Percentiles rank a stretch among this genome's conserved stretches.
Evolutionary conservation across 2,113 vertebrate species (phyloP).

Genomic region (Salminus brasiliensis): DNA sequence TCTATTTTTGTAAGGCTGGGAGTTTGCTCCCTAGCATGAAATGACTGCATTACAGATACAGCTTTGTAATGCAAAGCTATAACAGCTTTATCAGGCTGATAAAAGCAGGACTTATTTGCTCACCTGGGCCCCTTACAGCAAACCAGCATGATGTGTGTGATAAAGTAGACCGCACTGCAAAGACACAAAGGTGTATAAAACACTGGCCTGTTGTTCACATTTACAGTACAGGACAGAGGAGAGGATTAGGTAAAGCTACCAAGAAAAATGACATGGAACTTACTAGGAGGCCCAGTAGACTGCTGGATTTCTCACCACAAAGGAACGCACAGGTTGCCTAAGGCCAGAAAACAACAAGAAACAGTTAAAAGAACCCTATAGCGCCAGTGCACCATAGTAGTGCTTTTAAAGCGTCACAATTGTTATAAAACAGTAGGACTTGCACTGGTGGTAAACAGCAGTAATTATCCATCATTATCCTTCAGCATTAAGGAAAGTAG

Average conservation of each 20-base stretch:
- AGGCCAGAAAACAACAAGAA: conserved; percentile 27
- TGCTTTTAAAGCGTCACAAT: not conserved
- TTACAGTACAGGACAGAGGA: not conserved
- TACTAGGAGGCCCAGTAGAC: conserved; percentile 92
- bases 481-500: not conserved
- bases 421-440: not conserved
- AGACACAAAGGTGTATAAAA: conserved; percentile 38
- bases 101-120: conserved; percentile 63
- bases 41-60: not conserved
- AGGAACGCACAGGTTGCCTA: conserved; percentile 70
- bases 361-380: not conserved
- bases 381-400: not conserved
- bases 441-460: not conserved
- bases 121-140: conserved; percentile 95
- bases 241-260: not conserved
- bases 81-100: not conserved
- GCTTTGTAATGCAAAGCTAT: not conserved
- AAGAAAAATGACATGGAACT: conserved; percentile 58
- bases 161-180: conserved; percentile 84
- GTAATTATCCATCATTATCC: not conserved
- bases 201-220: not conserved
- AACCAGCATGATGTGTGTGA: conserved; percentile 84
- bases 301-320: conserved; percentile 71
- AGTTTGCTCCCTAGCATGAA: too few relatives aligned
- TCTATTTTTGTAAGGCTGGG: not conserved